A percentile compares a stretch with the other conserved stretches of the same genome.
Evolutionary conservation across 2,888 invertebrate genomes (phyloP).

Genomic region (Chymomyza procnemis): DNA sequence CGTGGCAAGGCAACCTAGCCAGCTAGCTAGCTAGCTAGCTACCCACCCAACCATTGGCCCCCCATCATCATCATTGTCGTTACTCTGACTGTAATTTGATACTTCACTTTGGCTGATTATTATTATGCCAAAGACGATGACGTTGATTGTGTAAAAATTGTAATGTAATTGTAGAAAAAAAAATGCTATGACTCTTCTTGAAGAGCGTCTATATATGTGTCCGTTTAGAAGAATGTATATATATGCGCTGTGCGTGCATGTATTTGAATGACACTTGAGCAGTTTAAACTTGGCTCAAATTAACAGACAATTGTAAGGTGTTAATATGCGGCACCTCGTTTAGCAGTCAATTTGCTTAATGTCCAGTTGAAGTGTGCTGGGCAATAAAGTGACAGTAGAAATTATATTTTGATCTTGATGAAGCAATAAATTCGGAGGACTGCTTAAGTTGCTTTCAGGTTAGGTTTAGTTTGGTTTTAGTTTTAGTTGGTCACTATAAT

Average conservation of each 20-base stretch:
- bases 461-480: no score
- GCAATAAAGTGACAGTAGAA: not conserved
- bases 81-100: slow-evolving; percentile 63
- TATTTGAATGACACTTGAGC: not conserved
- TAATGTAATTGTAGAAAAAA: slow-evolving; percentile 61
- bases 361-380: not conserved
- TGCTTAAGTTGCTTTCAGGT: no score
- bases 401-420: no score
- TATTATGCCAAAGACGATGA: slow-evolving; percentile 59
- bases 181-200: not conserved
- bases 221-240: not conserved
- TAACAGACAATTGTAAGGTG: slow-evolving; percentile 52
- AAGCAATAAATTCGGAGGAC: no score
- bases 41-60: not conserved
- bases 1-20: not conserved
- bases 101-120: slow-evolving; percentile 73
- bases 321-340: slow-evolving; percentile 36
- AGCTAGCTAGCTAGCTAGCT: not conserved
- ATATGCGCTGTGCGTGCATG: slow-evolving; percentile 1
- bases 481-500: no score
- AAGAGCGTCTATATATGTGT: not conserved
- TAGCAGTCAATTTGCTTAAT: not conserved
- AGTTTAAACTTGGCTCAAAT: slow-evolving; percentile 51
- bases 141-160: slow-evolving; percentile 72
- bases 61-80: slow-evolving; percentile 39